Base-by-base conservation (phyloP, 2,888 invertebrate genomes). In the Caenorhabditis doughertyi region DNA sequence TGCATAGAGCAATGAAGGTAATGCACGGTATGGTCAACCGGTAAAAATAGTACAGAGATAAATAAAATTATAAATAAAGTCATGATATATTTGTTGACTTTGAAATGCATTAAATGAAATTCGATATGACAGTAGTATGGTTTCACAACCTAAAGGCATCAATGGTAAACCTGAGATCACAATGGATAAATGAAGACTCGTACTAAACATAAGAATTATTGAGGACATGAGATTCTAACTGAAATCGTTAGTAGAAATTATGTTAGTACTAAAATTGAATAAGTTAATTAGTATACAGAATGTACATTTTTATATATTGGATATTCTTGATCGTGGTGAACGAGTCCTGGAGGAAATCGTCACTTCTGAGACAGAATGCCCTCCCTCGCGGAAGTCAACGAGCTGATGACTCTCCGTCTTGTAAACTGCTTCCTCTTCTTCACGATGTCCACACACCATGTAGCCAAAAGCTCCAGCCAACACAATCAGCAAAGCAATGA, bases 401-500 rank as follows among this genome's bases (percentile, higher is more conserved):
- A 86, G 51, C 13, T 81, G 79, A 49, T 82, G 79, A 7, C 44
- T 60, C 13, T 83, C 83, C 4, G 44, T 35, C 49, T 73, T 73
- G 23, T 77, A 47, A 2, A 32, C 53, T 0, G 42, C 60, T 35
- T 81, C 76, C n/a, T 62, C 58, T 18, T 60, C 68, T 35, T 79
- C 83, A 3, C 62, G 35, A 18, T 77, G 47, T 8, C 74, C 83
- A 23, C 55, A 87, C 0, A 85, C 77, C 68, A 81, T 79, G 67
- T 90, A 90, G 2, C 84, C 87, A 44, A 89, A 88, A 8, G 87
- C 72, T 13, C 84, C 87, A 39, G 88, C 85, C 2, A 89, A 49
- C 0, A 90, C 86, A 29, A 89, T 79, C 27, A 88, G 64, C 21
- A 88, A n/a, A 18, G 87, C 81, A 0, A 88, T 84, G 21, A 90